Evolutionary conservation across 1,140 invertebrate genomes (phyloP).

Genomic region (Drosophila murphyi): DNA sequence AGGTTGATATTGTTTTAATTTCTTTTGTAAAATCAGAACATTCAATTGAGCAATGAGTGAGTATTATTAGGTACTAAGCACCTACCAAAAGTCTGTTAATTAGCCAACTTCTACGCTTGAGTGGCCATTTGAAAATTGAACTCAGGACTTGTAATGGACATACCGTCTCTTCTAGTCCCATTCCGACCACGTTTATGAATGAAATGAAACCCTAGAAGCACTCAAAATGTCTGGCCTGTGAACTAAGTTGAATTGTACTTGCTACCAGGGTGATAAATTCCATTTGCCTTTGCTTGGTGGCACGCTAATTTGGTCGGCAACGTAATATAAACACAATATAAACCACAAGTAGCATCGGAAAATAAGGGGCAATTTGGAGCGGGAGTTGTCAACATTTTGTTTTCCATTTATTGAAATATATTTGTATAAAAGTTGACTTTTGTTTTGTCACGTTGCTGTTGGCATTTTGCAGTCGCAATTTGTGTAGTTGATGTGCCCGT

Average conservation of each 20-base stretch:
- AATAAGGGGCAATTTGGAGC: background rate
- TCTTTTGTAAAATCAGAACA: background rate
- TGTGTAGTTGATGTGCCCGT: conserved; percentile 39
- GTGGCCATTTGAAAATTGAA: conserved; percentile 16
- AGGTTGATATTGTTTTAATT: background rate
- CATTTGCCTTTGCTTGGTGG: conserved; percentile 13
- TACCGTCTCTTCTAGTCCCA: background rate
- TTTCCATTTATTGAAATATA: conserved; percentile 73
- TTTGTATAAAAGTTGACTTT: conserved; percentile 47
- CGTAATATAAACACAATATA: conserved; percentile 33
- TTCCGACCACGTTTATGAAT: background rate
- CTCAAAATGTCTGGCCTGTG: conserved; percentile 1
- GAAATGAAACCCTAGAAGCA: background rate
- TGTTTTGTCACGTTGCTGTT: conserved; percentile 41
- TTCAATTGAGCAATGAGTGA: conserved; percentile 10
- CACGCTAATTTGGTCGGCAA: conserved; percentile 37
- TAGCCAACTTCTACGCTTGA: conserved; percentile 57
- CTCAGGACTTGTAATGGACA: background rate
- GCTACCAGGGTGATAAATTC: conserved; percentile 35
- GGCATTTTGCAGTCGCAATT: conserved; percentile 14
- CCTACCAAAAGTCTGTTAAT: conserved; percentile 43
- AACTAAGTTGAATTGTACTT: conserved; percentile 16
- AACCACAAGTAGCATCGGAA: background rate
- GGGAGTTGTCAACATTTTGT: conserved; percentile 46
- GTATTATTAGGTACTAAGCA: conserved; percentile 9